Conservation (phyloP, 2,888 invertebrate genomes). For the Ophraella communa region DNA sequence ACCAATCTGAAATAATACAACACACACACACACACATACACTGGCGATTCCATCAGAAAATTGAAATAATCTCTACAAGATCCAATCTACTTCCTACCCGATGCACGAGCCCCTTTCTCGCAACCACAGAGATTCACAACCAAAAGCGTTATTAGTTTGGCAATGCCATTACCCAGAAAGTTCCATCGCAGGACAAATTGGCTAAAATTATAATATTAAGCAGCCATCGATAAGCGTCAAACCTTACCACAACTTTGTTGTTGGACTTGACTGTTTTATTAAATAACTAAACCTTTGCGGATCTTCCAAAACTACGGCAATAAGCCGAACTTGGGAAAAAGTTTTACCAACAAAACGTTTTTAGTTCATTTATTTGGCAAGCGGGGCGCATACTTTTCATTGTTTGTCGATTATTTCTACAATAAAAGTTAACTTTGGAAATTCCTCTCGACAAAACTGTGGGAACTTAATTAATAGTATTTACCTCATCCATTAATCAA, state of each 20-base stretch:
- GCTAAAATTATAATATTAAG: slow-evolving; percentile 50
- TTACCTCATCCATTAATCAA: too few relatives aligned
- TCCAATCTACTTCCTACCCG: slow-evolving; percentile 9
- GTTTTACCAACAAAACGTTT: not conserved
- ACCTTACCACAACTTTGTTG: slow-evolving; percentile 40
- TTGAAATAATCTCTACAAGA: slow-evolving; percentile 20
- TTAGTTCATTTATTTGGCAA: not conserved
- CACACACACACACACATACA: slow-evolving; percentile 17
- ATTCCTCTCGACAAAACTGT: too few relatives aligned
- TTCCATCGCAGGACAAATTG: slow-evolving; percentile 51
- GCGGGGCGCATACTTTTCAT: not conserved
- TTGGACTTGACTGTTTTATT: slow-evolving; percentile 39
- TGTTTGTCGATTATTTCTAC: not conserved
- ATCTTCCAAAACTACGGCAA: slow-evolving; percentile 37
- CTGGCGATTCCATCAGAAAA: slow-evolving; percentile 17
- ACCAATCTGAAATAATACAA: slow-evolving; percentile 24
- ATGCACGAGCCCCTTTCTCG: not conserved
- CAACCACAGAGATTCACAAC: not conserved
- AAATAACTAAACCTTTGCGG: slow-evolving; percentile 46
- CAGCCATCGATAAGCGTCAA: slow-evolving; percentile 37
- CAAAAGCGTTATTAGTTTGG: slow-evolving; percentile 53
- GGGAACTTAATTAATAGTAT: too few relatives aligned
- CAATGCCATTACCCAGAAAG: slow-evolving; percentile 51
- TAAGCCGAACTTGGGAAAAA: slow-evolving; percentile 19
- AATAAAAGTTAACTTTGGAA: not conserved